These are phyloP conservation scores for Temnothorax curvispinosus DNA, from an alignment of 1,140 invertebrate genomes.

Conservation along the genomic window DNA sequence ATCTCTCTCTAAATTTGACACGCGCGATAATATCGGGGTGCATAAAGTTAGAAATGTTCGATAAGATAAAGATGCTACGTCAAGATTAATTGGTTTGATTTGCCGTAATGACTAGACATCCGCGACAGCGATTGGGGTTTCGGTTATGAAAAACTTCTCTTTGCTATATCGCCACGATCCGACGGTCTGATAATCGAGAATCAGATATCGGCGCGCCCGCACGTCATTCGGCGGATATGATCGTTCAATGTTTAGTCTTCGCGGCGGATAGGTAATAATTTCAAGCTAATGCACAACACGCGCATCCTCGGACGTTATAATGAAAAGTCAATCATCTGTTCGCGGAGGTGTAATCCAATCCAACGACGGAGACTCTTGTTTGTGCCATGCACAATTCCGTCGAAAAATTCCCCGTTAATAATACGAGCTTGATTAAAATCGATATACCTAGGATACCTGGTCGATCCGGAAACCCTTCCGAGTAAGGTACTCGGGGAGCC, in stretches of 20 bases:
- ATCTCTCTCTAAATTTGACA: background rate
- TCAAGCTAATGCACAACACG: slow-evolving; percentile 26
- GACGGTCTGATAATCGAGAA: slow-evolving; percentile 33
- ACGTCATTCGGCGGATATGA: slow-evolving; percentile 37
- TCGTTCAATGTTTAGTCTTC: slow-evolving; percentile 42
- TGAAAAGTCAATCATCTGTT: slow-evolving; percentile 57
- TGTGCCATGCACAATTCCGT: background rate
- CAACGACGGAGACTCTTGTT: background rate
- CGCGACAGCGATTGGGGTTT: slow-evolving; percentile 1
- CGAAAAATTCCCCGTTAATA: slow-evolving; percentile 19
- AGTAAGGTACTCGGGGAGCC: background rate
- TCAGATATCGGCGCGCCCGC: slow-evolving; percentile 24
- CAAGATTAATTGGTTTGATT: slow-evolving; percentile 47
- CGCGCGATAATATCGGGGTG: background rate
- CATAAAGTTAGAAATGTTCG: background rate
- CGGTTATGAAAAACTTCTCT: slow-evolving; percentile 18
- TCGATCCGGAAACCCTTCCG: slow-evolving; percentile 12
- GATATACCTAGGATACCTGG: slow-evolving; percentile 16
- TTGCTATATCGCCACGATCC: slow-evolving; percentile 15
- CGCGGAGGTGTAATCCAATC: slow-evolving; percentile 36
- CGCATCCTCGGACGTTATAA: background rate
- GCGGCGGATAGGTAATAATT: slow-evolving; percentile 45
- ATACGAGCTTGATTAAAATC: slow-evolving; percentile 38
- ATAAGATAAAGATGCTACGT: background rate
- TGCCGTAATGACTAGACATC: background rate